A percentile compares a stretch with the other conserved stretches of the same genome.
Conservation (phyloP, 2,888 invertebrate species). For the Salticus scenicus region DNA sequence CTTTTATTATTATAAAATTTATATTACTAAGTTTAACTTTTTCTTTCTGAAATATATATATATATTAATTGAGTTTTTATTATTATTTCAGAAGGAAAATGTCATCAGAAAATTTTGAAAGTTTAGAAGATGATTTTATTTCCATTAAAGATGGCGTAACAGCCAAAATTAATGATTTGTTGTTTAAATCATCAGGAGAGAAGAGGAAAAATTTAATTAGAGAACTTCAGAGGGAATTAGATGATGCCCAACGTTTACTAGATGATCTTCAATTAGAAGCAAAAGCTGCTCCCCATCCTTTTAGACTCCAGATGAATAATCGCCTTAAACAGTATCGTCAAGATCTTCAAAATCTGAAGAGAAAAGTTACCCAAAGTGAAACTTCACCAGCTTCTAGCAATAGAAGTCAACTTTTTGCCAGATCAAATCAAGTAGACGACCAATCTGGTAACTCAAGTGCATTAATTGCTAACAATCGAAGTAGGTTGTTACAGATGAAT, state of each 20-base stretch:
- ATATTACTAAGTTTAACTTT: too few species aligned
- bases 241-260: slow-evolving; percentile 73
- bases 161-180: slow-evolving; percentile 71
- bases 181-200: slow-evolving; percentile 73
- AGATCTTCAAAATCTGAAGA: slow-evolving; percentile 39
- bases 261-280: slow-evolving; percentile 77
- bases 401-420: slow-evolving; percentile 71
- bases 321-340: slow-evolving; percentile 53
- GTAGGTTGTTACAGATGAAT: slow-evolving; percentile 75
- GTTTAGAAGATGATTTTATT: slow-evolving; percentile 75
- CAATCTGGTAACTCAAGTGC: slow-evolving; percentile 62
- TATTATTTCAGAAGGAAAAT: slow-evolving; percentile 31
- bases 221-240: slow-evolving; percentile 73
- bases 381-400: slow-evolving; percentile 72
- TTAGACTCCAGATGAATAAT: slow-evolving; percentile 74
- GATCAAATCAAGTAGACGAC: slow-evolving; percentile 4
- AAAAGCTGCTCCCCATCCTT: slow-evolving; percentile 74
- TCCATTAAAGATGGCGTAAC: slow-evolving; percentile 73
- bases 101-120: slow-evolving; percentile 76
- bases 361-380: slow-evolving; percentile 71
- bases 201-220: slow-evolving; percentile 73
- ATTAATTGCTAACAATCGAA: slow-evolving; percentile 74
- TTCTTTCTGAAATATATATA: too few species aligned
- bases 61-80: too few species aligned
- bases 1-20: too few species aligned